Evolutionary conservation across 2,113 vertebrate species (phyloP).

Genomic region (Clinocottus analis): DNA sequence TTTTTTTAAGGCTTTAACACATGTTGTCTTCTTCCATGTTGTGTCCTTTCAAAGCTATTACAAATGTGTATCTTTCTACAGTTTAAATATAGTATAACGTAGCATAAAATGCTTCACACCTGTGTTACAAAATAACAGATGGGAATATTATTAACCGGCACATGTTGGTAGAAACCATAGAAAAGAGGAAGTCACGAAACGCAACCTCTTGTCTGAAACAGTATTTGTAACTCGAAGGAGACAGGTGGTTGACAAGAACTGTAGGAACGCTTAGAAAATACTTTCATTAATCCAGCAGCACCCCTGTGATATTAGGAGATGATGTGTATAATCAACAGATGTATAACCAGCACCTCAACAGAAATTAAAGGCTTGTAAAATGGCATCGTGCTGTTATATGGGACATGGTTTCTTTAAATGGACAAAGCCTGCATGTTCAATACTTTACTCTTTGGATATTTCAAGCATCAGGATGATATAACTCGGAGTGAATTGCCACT

Average conservation of each 20-base stretch:
- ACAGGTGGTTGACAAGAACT: neutral
- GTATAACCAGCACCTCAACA: neutral
- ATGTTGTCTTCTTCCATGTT: neutral
- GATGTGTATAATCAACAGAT: neutral
- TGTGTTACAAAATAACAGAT: conserved; percentile 1
- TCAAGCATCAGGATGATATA: neutral
- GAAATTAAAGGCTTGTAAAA: neutral
- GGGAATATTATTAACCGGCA: neutral
- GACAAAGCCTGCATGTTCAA: neutral
- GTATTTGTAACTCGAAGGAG: neutral
- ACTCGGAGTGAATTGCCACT: neutral
- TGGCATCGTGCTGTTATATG: neutral
- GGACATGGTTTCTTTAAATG: neutral
- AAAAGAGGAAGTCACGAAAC: conserved; percentile 16
- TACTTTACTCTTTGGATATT: neutral
- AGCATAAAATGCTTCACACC: neutral
- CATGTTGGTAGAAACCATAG: neutral
- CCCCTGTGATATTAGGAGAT: neutral
- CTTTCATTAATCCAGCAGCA: neutral
- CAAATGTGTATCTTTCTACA: neutral
- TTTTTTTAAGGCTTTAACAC: no score
- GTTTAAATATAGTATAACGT: neutral
- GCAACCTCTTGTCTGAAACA: neutral
- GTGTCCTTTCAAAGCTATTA: neutral
- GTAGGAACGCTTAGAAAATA: neutral